Percentiles rank a stretch among this genome's conserved stretches.
These are phyloP conservation scores for Stegana nigrithorax DNA, from an alignment of 2,888 invertebrate genomes.

Conservation along the genomic window DNA sequence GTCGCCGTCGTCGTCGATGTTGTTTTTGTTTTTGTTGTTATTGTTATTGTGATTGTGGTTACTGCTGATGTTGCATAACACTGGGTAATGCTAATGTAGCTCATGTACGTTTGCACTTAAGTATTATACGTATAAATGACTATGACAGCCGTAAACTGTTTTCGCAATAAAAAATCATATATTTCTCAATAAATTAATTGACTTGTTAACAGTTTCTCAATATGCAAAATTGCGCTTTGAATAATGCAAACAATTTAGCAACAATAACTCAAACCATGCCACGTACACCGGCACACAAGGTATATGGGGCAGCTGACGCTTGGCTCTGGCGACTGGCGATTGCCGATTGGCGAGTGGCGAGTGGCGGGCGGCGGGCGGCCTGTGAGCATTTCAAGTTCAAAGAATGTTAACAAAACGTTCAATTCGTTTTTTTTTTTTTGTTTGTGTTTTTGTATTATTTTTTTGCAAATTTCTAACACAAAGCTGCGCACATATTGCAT, in stretches of 20 bases:
- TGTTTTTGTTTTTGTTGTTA: too few relatives aligned
- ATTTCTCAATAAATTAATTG: slow-evolving; percentile 41
- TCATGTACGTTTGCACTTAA: too few relatives aligned
- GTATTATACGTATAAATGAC: too few relatives aligned
- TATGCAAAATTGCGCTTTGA: slow-evolving; percentile 19
- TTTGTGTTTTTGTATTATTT: background rate
- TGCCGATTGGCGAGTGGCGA: too few relatives aligned
- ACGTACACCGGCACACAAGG: background rate
- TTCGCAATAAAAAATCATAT: background rate
- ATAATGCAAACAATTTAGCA: background rate
- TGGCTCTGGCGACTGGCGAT: too few relatives aligned
- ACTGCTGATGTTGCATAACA: background rate
- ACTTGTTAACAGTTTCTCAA: slow-evolving; percentile 58
- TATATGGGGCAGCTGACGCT: too few relatives aligned
- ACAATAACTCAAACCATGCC: background rate
- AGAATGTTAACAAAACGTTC: background rate
- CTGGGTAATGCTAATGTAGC: too few relatives aligned
- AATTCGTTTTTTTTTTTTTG: background rate
- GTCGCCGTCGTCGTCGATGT: too few relatives aligned
- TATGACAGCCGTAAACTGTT: background rate
- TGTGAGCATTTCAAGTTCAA: background rate
- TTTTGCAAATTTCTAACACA: background rate
- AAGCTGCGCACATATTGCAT: background rate
- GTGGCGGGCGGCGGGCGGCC: background rate
- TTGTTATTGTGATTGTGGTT: too few relatives aligned